phyloP scores from a whole-genome alignment of 2,113 vertebrate genomes.

The Microcebus tavaratra region DNA sequence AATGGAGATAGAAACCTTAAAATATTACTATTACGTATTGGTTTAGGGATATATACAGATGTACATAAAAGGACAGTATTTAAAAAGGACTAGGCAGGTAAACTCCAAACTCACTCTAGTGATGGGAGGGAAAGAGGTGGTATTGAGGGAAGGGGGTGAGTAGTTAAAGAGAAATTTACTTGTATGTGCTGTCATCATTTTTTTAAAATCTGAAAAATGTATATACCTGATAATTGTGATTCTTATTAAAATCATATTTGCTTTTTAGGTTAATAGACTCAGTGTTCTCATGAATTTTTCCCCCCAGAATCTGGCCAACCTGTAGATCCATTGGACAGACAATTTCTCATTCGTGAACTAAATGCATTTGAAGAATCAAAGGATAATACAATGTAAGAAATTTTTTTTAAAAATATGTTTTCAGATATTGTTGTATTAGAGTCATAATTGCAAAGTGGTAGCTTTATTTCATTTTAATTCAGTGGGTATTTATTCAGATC shows the following conservation, averaged over 20 bases:
- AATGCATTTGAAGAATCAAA: slow-evolving; percentile 91
- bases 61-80: not conserved
- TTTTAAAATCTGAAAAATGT: slow-evolving; percentile 41
- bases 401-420: not conserved
- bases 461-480: slow-evolving; percentile 7
- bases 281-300: slow-evolving; percentile 58
- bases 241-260: slow-evolving; percentile 39
- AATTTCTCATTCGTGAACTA: slow-evolving; percentile 93
- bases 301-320: slow-evolving; percentile 94
- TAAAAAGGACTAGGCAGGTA: not conserved
- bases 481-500: not conserved
- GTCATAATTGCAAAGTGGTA: not conserved
- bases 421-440: not conserved
- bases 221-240: not conserved
- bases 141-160: not conserved
- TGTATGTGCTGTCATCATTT: not conserved
- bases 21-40: not conserved
- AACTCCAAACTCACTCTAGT: not conserved
- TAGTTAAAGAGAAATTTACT: not conserved
- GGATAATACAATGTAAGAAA: slow-evolving; percentile 91
- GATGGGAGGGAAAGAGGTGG: not conserved
- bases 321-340: slow-evolving; percentile 91
- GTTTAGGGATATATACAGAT: not conserved
- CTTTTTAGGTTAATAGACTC: slow-evolving; percentile 51
- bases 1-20: not conserved